These are phyloP conservation scores for Andrena haemorrhoa DNA, from an alignment of 2,888 invertebrate species.

Conservation along the genomic window DNA sequence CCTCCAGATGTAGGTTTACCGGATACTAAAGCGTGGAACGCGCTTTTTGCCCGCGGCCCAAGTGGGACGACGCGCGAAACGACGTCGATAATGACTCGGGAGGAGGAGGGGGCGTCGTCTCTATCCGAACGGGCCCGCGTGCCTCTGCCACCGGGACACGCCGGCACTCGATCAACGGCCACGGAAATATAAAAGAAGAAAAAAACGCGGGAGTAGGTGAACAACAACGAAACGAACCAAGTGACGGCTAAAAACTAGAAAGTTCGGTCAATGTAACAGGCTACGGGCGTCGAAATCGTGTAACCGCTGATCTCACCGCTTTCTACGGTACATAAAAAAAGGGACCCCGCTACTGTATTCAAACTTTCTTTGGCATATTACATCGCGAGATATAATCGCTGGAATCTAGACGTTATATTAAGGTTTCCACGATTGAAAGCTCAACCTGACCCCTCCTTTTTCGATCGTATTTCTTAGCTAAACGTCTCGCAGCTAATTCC, in stretches of 20 bases:
- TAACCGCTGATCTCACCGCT: conserved; percentile 22
- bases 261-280: conserved; percentile 38
- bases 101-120: conserved; percentile 1
- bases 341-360: neutral
- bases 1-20: conserved; percentile 65
- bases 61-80: conserved; percentile 60
- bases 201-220: neutral
- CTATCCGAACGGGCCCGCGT: conserved; percentile 27
- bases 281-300: conserved; percentile 8
- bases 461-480: neutral
- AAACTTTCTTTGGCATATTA: neutral
- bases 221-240: conserved; percentile 8
- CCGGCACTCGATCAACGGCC: too few species aligned
- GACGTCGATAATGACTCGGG: conserved; percentile 53
- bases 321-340: conserved; percentile 25
- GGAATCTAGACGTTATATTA: neutral
- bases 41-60: conserved; percentile 51
- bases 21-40: conserved; percentile 62
- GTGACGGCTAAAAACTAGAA: conserved; percentile 38
- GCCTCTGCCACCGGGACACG: neutral
- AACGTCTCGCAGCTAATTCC: neutral
- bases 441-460: neutral
- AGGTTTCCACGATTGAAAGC: too few species aligned
- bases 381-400: neutral
- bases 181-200: neutral